Evolutionary conservation across 2,888 invertebrate genomes (phyloP), one percentile per base, ranked within the genome.

Genomic region (Drosophila meridiana): DNA sequence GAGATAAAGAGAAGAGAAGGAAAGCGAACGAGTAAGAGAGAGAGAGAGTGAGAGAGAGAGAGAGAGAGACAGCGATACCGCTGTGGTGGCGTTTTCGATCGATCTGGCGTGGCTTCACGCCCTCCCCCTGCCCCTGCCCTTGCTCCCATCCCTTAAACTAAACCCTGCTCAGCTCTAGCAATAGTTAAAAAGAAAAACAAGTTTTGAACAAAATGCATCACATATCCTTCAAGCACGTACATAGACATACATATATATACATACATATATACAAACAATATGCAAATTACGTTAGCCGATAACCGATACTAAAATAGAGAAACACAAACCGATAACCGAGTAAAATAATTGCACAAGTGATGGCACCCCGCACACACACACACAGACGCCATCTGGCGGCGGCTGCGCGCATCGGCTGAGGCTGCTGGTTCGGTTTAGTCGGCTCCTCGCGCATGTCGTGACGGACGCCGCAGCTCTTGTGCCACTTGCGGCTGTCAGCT

Each of bases 401-500:
- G 53, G 66, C 64, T 48, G 67, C 48, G 68, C 53, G 68, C 81
- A 74, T 68, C 53, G 69, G 65, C 78, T 81, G 64, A 84, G 69
- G 78, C 84, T 85, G 88, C 84, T 84, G 84, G 84, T 80, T 84
- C 88, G 69, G 84, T 55, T 85, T 85, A 80, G 66, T 58, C 60
- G 72, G 69, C 76, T 68, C 58, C 48, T 60, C 30, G 62, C 70
- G 69, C 57, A 57, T 53, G 20, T 52, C 50, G 69, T 58, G 64
- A 61, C 28, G 47, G 47, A 61, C 61, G 53, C 74, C 61, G 69
- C 60, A 59, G 58, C 70, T 47, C 38, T 53, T 64, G 77, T 50
- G 64, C 43, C 65, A 20, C 13, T 64, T 38, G 66, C 53, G n/a
- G 66, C 66, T 68, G 62, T 42, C 45, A 59, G 59, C 59, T 66